Evolutionary conservation across 2,888 invertebrate genomes (phyloP).

Genomic region (Dusona sp.): DNA sequence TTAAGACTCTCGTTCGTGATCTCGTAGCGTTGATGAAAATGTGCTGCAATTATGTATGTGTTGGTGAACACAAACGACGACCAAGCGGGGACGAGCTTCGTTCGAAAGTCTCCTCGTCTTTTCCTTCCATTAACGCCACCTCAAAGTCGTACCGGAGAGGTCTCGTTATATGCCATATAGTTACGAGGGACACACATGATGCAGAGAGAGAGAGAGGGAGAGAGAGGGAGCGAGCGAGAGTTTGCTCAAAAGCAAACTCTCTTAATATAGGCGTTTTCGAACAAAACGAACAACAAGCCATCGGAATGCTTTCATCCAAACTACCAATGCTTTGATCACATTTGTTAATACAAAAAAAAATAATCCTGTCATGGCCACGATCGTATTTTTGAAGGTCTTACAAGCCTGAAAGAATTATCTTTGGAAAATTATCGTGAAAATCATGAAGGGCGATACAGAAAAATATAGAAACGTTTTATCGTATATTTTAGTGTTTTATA

Average conservation of each 20-base stretch:
- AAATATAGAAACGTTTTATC: too few species aligned
- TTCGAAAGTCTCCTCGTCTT: constrained; percentile 42
- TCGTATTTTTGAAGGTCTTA: constrained; percentile 8
- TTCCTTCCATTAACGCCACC: constrained; percentile 56
- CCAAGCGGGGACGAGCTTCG: constrained; percentile 11
- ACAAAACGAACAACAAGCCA: constrained; percentile 52
- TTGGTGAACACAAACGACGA: neutral
- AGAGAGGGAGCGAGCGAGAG: neutral
- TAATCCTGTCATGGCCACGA: constrained; percentile 13
- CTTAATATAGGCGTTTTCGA: constrained; percentile 45
- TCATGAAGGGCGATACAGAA: too few species aligned
- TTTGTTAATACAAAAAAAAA: constrained; percentile 28
- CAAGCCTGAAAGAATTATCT: neutral
- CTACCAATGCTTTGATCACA: constrained; percentile 14
- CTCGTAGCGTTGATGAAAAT: constrained; percentile 29
- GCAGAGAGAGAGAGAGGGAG: constrained; percentile 2
- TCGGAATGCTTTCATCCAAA: constrained; percentile 56
- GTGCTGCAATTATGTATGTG: constrained; percentile 14
- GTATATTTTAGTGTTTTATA: neutral
- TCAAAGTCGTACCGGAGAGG: constrained; percentile 40
- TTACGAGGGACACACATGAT: constrained; percentile 29
- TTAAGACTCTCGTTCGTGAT: constrained; percentile 42
- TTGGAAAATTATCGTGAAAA: neutral
- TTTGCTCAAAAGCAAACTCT: constrained; percentile 21
- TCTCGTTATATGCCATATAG: constrained; percentile 28